phyloP scores from a whole-genome alignment of 2,888 invertebrate genomes.

The Cistogaster globosa region DNA sequence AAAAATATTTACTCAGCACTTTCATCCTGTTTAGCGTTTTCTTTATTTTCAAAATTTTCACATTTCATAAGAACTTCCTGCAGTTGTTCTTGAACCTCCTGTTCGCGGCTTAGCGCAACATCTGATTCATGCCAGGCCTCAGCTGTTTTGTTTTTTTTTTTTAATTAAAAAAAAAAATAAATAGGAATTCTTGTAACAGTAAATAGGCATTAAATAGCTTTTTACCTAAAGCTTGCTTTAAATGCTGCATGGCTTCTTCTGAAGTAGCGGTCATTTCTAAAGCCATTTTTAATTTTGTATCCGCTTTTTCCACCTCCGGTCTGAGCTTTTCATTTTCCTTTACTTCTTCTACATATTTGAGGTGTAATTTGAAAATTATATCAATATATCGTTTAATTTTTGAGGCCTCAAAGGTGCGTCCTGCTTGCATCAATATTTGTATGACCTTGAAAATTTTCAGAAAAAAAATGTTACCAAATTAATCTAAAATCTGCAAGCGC shows the following conservation, averaged over 20 bases:
- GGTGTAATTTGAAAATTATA: conserved; percentile 76
- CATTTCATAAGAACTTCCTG: conserved; percentile 77
- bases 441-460: conserved; percentile 71
- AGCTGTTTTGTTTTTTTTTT: conserved; percentile 73
- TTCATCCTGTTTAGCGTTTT: conserved; percentile 75
- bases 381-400: conserved; percentile 77
- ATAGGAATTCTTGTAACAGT: background rate
- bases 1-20: conserved; percentile 75
- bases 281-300: conserved; percentile 76
- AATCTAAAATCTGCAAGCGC: background rate
- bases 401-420: conserved; percentile 75
- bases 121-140: conserved; percentile 80
- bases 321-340: conserved; percentile 68
- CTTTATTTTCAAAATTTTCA: conserved; percentile 74
- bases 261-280: conserved; percentile 77
- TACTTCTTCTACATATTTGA: conserved; percentile 75
- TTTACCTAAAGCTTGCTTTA: conserved; percentile 76
- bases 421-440: conserved; percentile 74
- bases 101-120: conserved; percentile 77
- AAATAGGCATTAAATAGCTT: background rate
- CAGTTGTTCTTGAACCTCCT: conserved; percentile 78
- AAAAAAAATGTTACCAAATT: background rate
- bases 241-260: conserved; percentile 75
- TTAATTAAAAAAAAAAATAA: background rate
- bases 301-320: conserved; percentile 75